Evolutionary conservation across 2,797 vertebrate species (phyloP).

Genomic region (Anabas testudineus): DNA sequence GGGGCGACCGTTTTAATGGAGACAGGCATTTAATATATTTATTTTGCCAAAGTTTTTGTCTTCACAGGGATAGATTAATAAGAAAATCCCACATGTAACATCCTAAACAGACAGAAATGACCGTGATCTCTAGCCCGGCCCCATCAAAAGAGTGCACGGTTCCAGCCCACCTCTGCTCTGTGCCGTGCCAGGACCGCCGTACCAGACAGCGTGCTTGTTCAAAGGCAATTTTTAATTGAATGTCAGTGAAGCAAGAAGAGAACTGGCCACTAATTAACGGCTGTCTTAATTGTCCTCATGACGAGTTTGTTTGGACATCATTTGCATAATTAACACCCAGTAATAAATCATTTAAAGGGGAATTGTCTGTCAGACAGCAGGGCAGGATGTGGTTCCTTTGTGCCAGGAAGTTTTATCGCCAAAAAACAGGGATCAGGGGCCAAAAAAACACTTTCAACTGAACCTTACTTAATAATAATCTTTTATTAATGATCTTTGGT

Average conservation of each 20-base stretch:
- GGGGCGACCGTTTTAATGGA: conserved; percentile 71
- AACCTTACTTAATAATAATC: conserved; percentile 53
- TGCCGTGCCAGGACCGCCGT: conserved; percentile 66
- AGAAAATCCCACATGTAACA: conserved; percentile 76
- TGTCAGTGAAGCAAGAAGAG: conserved; percentile 99
- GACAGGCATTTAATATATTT: conserved; percentile 76
- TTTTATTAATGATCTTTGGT: conserved; percentile 58
- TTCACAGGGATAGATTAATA: conserved; percentile 68
- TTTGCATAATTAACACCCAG: conserved; percentile 99
- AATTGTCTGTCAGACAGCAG: conserved; percentile 89
- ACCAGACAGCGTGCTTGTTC: conserved; percentile 96
- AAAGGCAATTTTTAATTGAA: conserved; percentile 99
- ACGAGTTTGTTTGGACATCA: conserved; percentile 99
- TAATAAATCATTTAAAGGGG: conserved; percentile 99
- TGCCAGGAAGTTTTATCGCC: conserved; percentile 80
- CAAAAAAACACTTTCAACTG: conserved; percentile 60
- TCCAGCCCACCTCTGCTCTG: conserved; percentile 78
- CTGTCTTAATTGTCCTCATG: conserved; percentile 99
- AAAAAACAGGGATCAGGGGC: conserved; percentile 68
- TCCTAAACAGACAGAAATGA: conserved; percentile 82
- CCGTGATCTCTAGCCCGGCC: conserved; percentile 79
- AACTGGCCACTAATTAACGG: conserved; percentile 98
- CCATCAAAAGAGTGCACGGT: conserved; percentile 87
- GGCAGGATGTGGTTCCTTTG: conserved; percentile 79
- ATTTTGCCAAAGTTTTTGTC: conserved; percentile 70